phyloP scores from a whole-genome alignment of 2,113 vertebrate genomes.

The Microcebus murinus region DNA sequence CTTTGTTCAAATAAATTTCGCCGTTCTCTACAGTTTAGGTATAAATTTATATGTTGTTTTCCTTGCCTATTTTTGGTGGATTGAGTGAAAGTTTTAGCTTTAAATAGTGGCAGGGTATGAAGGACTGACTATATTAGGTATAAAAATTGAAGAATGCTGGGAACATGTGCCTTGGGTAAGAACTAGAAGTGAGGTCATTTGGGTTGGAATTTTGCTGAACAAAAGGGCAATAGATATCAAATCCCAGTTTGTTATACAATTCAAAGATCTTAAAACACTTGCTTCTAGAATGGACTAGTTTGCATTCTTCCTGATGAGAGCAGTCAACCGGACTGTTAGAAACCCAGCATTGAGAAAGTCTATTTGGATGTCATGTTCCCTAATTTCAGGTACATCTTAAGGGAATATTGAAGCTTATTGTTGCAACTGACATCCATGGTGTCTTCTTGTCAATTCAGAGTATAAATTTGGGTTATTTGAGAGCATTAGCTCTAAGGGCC shows the following conservation, averaged over 20 bases:
- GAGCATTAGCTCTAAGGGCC: background rate
- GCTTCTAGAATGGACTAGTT: background rate
- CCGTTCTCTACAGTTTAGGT: slow-evolving; percentile 7
- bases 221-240: background rate
- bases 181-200: slow-evolving; percentile 50
- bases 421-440: background rate
- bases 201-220: slow-evolving; percentile 31
- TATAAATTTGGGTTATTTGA: background rate
- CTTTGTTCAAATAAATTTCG: slow-evolving; percentile 40
- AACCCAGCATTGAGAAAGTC: background rate
- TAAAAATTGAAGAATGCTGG: slow-evolving; percentile 62
- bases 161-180: background rate
- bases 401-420: background rate
- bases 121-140: slow-evolving; percentile 80
- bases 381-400: slow-evolving; percentile 31
- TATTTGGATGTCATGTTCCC: slow-evolving; percentile 3
- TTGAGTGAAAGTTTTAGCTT: slow-evolving; percentile 58
- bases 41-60: slow-evolving; percentile 74
- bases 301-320: background rate
- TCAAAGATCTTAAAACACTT: background rate
- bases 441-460: background rate
- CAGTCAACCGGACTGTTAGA: background rate
- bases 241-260: background rate
- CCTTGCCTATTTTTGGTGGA: slow-evolving; percentile 74
- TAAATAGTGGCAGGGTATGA: slow-evolving; percentile 60